Evolutionary conservation across 2,888 invertebrate genomes (phyloP).

Genomic region (Zele albiditarsus): DNA sequence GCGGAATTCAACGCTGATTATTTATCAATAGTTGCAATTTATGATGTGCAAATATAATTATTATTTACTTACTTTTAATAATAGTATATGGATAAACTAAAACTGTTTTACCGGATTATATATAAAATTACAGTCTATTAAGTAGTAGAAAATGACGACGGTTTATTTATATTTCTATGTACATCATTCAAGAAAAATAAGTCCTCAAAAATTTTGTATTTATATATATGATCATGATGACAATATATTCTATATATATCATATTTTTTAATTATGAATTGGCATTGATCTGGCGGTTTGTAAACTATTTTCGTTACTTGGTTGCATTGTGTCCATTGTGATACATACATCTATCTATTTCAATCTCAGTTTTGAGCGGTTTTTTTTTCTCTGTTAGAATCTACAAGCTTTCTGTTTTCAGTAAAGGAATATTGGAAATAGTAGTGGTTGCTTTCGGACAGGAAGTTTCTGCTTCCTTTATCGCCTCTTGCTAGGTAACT

Average conservation of each 20-base stretch:
- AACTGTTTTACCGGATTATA: neutral
- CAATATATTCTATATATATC: constrained; percentile 23
- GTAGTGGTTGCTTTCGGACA: neutral
- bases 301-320: neutral
- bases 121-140: neutral
- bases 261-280: neutral
- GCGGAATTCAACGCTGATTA: no score
- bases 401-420: neutral
- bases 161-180: constrained; percentile 19
- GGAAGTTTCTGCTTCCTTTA: constrained; percentile 10
- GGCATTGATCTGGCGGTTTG: neutral
- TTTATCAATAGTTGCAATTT: no score
- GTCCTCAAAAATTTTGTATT: constrained; percentile 29
- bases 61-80: no score
- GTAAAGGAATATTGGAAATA: neutral
- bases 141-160: constrained; percentile 7
- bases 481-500: constrained; percentile 44
- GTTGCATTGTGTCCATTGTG: neutral
- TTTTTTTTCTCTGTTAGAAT: neutral
- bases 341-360: neutral
- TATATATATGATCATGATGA: neutral
- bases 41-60: no score
- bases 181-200: constrained; percentile 31
- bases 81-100: no score
- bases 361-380: neutral